Evolutionary conservation across 2,888 invertebrate genomes (phyloP).

Genomic region (Poecilobothrus nobilitatus): DNA sequence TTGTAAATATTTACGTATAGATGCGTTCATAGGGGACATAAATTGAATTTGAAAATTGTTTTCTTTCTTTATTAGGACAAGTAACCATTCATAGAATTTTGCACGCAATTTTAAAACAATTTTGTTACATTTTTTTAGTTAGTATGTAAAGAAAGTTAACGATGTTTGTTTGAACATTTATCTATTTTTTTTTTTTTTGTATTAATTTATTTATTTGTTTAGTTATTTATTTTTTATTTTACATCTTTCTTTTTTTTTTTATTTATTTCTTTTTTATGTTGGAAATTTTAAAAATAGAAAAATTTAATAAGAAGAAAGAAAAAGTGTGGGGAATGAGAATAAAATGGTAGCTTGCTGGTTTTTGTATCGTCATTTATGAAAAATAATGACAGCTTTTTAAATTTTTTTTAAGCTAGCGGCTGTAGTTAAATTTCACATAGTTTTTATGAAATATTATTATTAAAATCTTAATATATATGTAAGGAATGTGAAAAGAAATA

Average conservation of each 20-base stretch:
- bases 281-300: too few relatives aligned
- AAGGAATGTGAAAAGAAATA: too few relatives aligned
- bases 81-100: background rate
- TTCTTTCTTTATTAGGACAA: background rate
- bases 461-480: too few relatives aligned
- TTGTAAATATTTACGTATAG: background rate
- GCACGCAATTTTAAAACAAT: background rate
- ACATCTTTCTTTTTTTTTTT: too few relatives aligned
- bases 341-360: background rate
- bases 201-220: too few relatives aligned
- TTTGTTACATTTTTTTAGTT: background rate
- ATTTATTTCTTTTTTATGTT: too few relatives aligned
- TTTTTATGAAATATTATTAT: too few relatives aligned
- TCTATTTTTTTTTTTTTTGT: background rate
- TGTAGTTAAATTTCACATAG: background rate
- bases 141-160: background rate
- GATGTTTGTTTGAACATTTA: background rate
- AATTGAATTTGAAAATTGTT: conserved; percentile 4
- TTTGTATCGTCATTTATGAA: background rate
- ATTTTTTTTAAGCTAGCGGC: background rate
- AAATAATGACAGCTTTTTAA: conserved; percentile 1
- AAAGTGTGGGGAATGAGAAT: too few relatives aligned
- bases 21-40: conserved; percentile 3
- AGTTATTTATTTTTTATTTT: too few relatives aligned
- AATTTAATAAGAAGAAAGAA: too few relatives aligned